These are phyloP conservation scores for Acleris sparsana DNA, from an alignment of 2,888 invertebrate species.

Conservation along the genomic window DNA sequence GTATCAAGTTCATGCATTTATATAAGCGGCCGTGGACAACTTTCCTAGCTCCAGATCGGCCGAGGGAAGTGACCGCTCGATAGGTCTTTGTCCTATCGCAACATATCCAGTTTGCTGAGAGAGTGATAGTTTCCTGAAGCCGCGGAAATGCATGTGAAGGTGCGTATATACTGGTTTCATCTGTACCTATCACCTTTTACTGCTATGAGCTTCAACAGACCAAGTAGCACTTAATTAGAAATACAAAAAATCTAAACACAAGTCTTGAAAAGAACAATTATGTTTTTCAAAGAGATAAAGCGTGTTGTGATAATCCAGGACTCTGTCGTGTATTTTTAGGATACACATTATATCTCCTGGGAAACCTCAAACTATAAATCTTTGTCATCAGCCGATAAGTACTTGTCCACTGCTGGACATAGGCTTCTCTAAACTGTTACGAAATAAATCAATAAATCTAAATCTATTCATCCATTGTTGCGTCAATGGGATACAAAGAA, in stretches of 20 bases:
- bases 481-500: background rate
- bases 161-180: constrained; percentile 24
- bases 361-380: too few relatives aligned
- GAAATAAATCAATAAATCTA: too few relatives aligned
- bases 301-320: too few relatives aligned
- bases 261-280: too few relatives aligned
- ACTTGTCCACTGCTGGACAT: too few relatives aligned
- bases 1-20: constrained; percentile 81
- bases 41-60: constrained; percentile 74
- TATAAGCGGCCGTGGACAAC: constrained; percentile 69
- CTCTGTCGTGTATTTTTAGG: too few relatives aligned
- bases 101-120: constrained; percentile 66
- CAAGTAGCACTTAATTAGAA: background rate
- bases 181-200: constrained; percentile 11
- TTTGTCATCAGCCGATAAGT: too few relatives aligned
- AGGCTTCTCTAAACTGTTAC: too few relatives aligned
- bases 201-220: background rate
- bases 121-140: constrained; percentile 55
- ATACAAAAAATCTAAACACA: too few relatives aligned
- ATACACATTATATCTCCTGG: too few relatives aligned
- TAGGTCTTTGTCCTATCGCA: constrained; percentile 79
- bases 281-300: too few relatives aligned
- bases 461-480: background rate
- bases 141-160: constrained; percentile 53
- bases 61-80: constrained; percentile 73